Conservation (phyloP, 2,888 invertebrate species). For the Agonopterix subpropinquella region DNA sequence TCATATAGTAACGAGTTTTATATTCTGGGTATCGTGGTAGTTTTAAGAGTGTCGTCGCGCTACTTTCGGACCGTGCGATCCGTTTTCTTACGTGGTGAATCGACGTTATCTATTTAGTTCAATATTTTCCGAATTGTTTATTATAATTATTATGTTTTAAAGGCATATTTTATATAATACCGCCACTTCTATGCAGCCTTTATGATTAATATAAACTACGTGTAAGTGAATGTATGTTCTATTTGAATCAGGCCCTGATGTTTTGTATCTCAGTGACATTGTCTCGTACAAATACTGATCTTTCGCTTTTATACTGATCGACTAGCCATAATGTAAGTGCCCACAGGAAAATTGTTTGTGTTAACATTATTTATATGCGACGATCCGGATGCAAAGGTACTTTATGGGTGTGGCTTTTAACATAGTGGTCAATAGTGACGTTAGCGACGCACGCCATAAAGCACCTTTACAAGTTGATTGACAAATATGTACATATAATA, state of each 20-base stretch:
- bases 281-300: conserved; percentile 1
- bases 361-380: conserved; percentile 8
- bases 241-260: neutral
- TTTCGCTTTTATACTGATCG: conserved; percentile 5
- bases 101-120: conserved; percentile 4
- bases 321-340: conserved; percentile 2
- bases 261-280: neutral
- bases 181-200: conserved; percentile 4
- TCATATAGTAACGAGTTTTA: conserved; percentile 4
- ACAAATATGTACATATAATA: conserved; percentile 19
- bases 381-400: too few species aligned
- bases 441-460: too few species aligned
- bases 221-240: neutral
- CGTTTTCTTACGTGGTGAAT: neutral
- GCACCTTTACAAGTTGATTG: too few species aligned
- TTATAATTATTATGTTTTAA: conserved; percentile 1
- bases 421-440: too few species aligned
- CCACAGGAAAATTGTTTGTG: conserved; percentile 4
- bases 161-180: conserved; percentile 2
- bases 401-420: conserved; percentile 6
- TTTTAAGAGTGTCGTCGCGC: conserved; percentile 7
- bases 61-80: conserved; percentile 6
- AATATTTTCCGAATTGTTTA: conserved; percentile 10
- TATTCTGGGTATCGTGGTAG: conserved; percentile 18
- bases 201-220: neutral